phyloP scores from a whole-genome alignment of 2,797 vertebrate genomes.

The Anguilla marmorata region DNA sequence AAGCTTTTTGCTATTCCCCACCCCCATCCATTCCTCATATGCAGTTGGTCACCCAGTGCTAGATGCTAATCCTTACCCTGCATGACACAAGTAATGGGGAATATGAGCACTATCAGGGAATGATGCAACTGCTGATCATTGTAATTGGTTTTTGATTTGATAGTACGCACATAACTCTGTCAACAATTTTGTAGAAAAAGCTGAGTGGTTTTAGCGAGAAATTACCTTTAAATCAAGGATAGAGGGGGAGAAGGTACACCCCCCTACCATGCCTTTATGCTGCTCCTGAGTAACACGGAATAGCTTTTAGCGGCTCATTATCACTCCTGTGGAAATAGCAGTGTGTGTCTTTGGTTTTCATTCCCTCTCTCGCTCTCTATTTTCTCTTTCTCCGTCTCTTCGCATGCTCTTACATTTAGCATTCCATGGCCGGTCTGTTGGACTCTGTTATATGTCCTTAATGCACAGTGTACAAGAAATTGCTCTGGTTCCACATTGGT shows the following conservation, averaged over 20 bases:
- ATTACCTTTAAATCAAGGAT: constrained; percentile 66
- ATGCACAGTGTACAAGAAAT: neutral
- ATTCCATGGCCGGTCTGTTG: neutral
- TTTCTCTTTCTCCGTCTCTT: constrained; percentile 19
- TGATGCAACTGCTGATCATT: constrained; percentile 53
- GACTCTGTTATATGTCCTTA: neutral
- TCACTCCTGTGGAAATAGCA: constrained; percentile 60
- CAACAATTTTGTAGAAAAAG: constrained; percentile 62
- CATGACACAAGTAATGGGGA: neutral
- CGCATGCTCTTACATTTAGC: neutral
- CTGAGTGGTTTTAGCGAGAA: constrained; percentile 52
- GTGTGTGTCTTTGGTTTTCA: constrained; percentile 52
- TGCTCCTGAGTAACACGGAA: constrained; percentile 11
- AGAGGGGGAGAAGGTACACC: neutral
- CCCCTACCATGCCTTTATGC: neutral
- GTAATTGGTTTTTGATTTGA: constrained; percentile 69
- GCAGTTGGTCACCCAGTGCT: neutral
- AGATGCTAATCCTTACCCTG: constrained; percentile 42
- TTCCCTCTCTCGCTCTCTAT: constrained; percentile 29
- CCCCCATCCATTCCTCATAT: constrained; percentile 15
- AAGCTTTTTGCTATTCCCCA: neutral
- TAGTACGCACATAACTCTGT: constrained; percentile 50
- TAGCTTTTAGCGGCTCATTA: constrained; percentile 55
- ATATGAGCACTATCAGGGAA: neutral
- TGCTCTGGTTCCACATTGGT: neutral